Conservation (phyloP, 2,888 invertebrate genomes). For the Coecobrya sp. region DNA sequence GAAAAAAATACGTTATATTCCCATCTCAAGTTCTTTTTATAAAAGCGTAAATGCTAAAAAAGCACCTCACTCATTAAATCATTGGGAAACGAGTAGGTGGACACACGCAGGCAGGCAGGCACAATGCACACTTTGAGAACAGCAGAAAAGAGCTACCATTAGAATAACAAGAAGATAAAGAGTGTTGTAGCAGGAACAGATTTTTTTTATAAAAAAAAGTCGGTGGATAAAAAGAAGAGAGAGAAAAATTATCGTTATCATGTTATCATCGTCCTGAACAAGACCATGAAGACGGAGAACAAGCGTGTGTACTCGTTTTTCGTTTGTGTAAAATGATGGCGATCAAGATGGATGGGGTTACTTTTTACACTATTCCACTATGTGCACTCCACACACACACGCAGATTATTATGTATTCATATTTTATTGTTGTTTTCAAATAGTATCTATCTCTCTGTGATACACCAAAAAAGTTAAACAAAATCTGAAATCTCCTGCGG, state of each 20-base stretch:
- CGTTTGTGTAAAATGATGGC: constrained; percentile 12
- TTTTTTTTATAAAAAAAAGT: neutral
- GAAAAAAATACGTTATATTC: neutral
- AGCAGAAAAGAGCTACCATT: constrained; percentile 16
- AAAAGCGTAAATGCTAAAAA: neutral
- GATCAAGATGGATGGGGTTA: constrained; percentile 52
- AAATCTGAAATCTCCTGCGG: constrained; percentile 50
- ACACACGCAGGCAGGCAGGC: constrained; percentile 69
- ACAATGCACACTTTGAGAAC: constrained; percentile 45
- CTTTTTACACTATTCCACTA: neutral
- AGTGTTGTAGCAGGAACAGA: neutral
- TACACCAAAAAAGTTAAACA: neutral
- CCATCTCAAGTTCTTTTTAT: neutral
- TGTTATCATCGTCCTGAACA: constrained; percentile 53
- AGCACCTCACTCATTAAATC: constrained; percentile 80
- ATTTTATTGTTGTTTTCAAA: constrained; percentile 12
- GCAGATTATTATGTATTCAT: constrained; percentile 38
- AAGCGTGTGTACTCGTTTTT: neutral
- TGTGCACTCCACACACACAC: neutral
- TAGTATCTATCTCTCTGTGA: neutral
- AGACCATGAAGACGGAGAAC: constrained; percentile 12
- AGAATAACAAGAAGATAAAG: neutral
- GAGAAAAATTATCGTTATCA: constrained; percentile 68
- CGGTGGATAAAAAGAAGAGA: constrained; percentile 38
- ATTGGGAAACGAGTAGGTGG: constrained; percentile 78